Conservation (phyloP, 2,113 vertebrate species). For the Lophius piscatorius region DNA sequence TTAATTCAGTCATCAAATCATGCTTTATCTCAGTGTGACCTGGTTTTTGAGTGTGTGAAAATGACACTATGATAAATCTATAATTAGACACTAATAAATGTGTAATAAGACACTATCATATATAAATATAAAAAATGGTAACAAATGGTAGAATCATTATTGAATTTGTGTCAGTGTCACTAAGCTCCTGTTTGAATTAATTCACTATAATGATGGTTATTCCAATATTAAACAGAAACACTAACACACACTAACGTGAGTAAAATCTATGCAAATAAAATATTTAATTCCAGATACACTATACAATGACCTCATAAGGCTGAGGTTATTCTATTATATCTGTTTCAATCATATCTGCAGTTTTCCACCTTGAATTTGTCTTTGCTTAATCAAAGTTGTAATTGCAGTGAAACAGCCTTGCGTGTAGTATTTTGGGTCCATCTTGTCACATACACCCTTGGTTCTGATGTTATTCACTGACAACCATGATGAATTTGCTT, state of each 20-base stretch:
- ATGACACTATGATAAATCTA: too few relatives aligned
- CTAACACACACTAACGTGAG: too few relatives aligned
- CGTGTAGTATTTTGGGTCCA: background rate
- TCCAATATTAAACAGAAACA: too few relatives aligned
- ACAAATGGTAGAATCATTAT: too few relatives aligned
- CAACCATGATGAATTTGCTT: conserved; percentile 38
- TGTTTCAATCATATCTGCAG: conserved; percentile 18
- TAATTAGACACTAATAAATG: too few relatives aligned
- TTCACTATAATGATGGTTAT: too few relatives aligned
- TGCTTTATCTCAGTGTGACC: conserved; percentile 3
- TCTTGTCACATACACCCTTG: conserved; percentile 25
- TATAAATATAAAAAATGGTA: too few relatives aligned
- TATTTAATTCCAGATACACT: too few relatives aligned
- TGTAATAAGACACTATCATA: too few relatives aligned
- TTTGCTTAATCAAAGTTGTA: conserved; percentile 41
- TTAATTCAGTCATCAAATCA: conserved; percentile 47
- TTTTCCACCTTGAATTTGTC: conserved; percentile 28
- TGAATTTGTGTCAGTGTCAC: too few relatives aligned
- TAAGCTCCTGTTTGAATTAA: too few relatives aligned
- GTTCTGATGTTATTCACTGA: conserved; percentile 21
- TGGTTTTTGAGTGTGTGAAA: background rate
- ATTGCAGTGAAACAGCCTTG: conserved; percentile 39
- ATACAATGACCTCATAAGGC: background rate
- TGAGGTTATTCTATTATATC: conserved; percentile 1
- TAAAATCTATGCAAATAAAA: too few relatives aligned